Evolutionary conservation across 2,888 invertebrate genomes (phyloP), one percentile per base, ranked within the genome.

Genomic region (Scaeva pyrastri): DNA sequence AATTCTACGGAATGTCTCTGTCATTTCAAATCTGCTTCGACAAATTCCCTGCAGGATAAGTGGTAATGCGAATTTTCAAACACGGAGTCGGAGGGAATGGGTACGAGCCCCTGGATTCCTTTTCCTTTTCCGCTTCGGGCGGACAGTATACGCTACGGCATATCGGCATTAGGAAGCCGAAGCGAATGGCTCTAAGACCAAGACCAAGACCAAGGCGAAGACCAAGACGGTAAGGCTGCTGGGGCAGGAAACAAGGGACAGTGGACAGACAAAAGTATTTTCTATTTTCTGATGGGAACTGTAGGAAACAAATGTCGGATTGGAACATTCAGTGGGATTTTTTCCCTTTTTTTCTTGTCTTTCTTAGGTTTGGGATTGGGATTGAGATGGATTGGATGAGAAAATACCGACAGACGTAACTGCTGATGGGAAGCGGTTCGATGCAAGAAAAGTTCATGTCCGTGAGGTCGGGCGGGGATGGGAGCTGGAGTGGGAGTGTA

Each of bases 1-100:
- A 85, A 80, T 85, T 48, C 71, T 72, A 60, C 55, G 80, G 71
- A 80, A 85, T 85, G 84, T 80, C 75, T 80, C 72, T 72, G 79
- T 80, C 71, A 76, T 84, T 84, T 23, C 36, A 75, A 79, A 79
- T 84, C 78, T 78, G 68, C 73, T 83, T 41, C 73, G 48, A 75
- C 62, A 83, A 83, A 83, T 79, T 83, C 83, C 79, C 74, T 64
- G 41, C 48, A 52, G 75, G 84, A 75, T 71, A 72, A 74, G 58
- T 72, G 71, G 58, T 68, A 79, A 75, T 72, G 72, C 66, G 80
- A 85, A 68, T 72, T 68, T 80, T 72, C 52, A 72, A 84, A 68
- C 66, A 76, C 72, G 75, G 72, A 66, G 73, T 70, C 70, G 31
- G 21, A 31, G 31, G 31, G 31, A n/a, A 7, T 31, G 31, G 31